Base-by-base conservation (phyloP, 2,888 invertebrate species). In the Microlaimidae sp. region DNA sequence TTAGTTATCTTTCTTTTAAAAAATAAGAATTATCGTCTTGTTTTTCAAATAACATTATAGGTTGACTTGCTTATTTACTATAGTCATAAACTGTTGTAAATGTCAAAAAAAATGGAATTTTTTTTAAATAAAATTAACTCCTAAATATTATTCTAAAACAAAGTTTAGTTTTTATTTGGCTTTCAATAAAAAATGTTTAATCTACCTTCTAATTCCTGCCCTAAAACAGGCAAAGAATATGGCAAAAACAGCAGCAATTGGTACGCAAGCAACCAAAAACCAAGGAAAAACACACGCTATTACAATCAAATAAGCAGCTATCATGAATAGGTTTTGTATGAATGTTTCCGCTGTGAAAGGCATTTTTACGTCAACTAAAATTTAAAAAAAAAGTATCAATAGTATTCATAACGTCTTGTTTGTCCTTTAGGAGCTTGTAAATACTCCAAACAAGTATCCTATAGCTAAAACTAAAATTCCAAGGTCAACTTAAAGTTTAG, bases 241-340 rank as follows among this genome's bases (percentile, higher is more conserved):
- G 21, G 67, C 49, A 58, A 74, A 74, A 4, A 70, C 56, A 26
- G 63, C 55, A 42, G 64, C 58, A 17, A 75, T 61, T 3, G 73
- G 72, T 13, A 73, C 52, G 38, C 69, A 62, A 21, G 70, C 69
- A 24, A 73, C 54, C 26, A 72, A 63, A 56, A 74, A 71, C 60
- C 65, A 67, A 13, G 63, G 66, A 2, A 68, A 66, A 26, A 73
- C 70, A 46, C 63, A 66, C 13, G 81, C 82, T 64, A 90, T 81
- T 13, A 88, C 86, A 61, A 86, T 56, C 57, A 88, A 81, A 25
- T 85, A 88, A 52, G 85, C 85, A 64, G 86, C 70, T 45, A 89
- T 86, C 81, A 75, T 68, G 59, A 78, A 72, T 43, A 76, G 64
- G 61, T 77, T 77, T 63, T 78, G 77, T 1, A 80, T 62, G 60